A percentile compares a stretch with the other conserved stretches of the same genome.
phyloP scores from a whole-genome alignment of 2,797 vertebrate species.

The Dicrostonyx torquatus region DNA sequence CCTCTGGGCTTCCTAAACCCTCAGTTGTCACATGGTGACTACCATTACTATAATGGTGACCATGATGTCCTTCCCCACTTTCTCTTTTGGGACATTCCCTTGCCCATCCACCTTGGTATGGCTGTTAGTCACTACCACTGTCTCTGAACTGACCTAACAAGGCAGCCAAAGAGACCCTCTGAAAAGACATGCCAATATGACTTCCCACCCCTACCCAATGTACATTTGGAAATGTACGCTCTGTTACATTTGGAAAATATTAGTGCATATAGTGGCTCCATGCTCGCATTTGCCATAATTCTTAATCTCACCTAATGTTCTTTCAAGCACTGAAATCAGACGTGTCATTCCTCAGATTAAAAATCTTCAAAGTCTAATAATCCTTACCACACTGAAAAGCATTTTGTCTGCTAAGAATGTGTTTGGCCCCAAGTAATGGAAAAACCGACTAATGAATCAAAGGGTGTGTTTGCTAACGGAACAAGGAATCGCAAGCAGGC shows the following conservation, averaged over 20 bases:
- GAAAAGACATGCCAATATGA: not conserved
- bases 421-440: constrained; percentile 56
- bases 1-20: not conserved
- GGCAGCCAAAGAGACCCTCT: not conserved
- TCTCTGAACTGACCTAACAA: not conserved
- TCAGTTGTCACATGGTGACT: not conserved
- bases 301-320: constrained; percentile 46
- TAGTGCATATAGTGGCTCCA: not conserved
- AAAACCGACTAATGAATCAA: constrained; percentile 57
- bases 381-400: constrained; percentile 52
- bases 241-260: constrained; percentile 16
- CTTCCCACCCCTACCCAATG: not conserved
- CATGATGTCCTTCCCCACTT: not conserved
- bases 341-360: constrained; percentile 51
- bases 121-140: not conserved
- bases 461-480: constrained; percentile 35
- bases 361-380: constrained; percentile 53
- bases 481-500: constrained; percentile 19
- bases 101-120: not conserved
- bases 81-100: not conserved
- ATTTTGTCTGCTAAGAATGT: constrained; percentile 40
- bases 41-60: not conserved
- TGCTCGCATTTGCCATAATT: not conserved
- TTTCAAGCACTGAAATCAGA: constrained; percentile 55
- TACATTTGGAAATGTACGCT: not conserved